Base-by-base conservation (phyloP, 2,797 vertebrate genomes). In the Hephaestus fuliginosus region DNA sequence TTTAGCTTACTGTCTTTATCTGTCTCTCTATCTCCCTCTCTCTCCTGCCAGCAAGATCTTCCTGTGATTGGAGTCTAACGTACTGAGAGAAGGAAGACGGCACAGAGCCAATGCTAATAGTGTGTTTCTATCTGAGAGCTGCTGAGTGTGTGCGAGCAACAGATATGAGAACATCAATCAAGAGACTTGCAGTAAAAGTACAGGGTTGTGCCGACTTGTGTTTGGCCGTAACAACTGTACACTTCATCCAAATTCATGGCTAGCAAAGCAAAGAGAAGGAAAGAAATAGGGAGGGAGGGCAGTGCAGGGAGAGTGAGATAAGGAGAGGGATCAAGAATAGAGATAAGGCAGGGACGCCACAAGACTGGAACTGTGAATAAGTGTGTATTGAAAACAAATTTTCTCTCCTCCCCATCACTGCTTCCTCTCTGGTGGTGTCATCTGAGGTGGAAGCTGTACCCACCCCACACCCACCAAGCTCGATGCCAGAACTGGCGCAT, bases 121-220 rank as follows among this genome's bases (percentile, higher is more conserved):
- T 83, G 74, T 36, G 51, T 71, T 83, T 88, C 74, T 76, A 79
- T 85, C 79, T 30, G 78, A 78, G 79, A 81, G 79, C 83, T 65
- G 71, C 78, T 56, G 73, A 85, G 75, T 77, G 80, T 74, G 83
- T 85, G 90, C 20, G 76, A 84, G 89, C 70, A 66, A 28, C 15
- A 84, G 89, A 89, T 89, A 85, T 68, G 74, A 87, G 74, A 70
- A 87, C 86, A 90, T 90, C 88, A 89, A 87, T 91, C 89, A 83
- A 64, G 55, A 65, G 2, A 77, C 25, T 39, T 3, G 2, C 44
- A 22, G 67, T 51, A 70, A 80, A 82, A 83, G 81, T 65, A 69
- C 62, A 33, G 58, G 86, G 71, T 82, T 48, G 72, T 43, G 74
- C 41, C 5, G 62, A 81, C 78, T 79, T 20, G 48, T 56, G 51